Base-by-base conservation (phyloP, 2,797 vertebrate genomes). In the Helostoma temminkii region DNA sequence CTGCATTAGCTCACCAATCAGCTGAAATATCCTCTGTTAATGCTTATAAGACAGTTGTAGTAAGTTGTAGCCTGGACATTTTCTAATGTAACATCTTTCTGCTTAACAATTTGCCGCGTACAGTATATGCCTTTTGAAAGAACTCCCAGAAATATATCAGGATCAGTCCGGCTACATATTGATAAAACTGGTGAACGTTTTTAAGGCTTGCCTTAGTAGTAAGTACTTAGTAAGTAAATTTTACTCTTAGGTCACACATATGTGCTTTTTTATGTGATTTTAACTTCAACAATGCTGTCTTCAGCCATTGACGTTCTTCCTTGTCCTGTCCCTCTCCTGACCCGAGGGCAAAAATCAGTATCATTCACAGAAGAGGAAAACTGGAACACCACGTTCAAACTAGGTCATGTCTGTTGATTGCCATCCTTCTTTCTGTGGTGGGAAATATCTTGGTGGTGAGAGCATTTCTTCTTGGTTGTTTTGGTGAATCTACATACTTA, bases 371-470 rank as follows among this genome's bases (percentile, higher is more conserved):
- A 21, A 5, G 70, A 55, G 63, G 60, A 74, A 83, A 90, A 89
- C 48, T 85, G 76, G 83, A 90, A 26, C 77, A 50, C 63, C 57
- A 36, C n/a, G 3, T 79, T 68, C 69, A 83, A 90, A 88, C 43
- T 88, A 74, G 89, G 88, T 88, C 88, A 72, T 76, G 73, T 46
- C 16, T 68, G 60, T 56, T 54, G 67, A 85, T 74, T 70, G 62
- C 42, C 78, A 73, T 24, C 36, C 43, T 83, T 80, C 68, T 57
- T 68, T 77, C 42, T 57, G 28, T 62, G 21, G 34, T 73, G 66
- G 82, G 66, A 80, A 80, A 61, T 69, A 21, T 80, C 61, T 68
- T 47, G 10, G 37, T 68, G 61, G 36, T 42, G 47, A 49, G 50
- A 50, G 37, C 3, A 21, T 48, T 28, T 26, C 22, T 32, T 69